Conservation (phyloP, 1,140 invertebrate species). For the Coelopa frigida region DNA sequence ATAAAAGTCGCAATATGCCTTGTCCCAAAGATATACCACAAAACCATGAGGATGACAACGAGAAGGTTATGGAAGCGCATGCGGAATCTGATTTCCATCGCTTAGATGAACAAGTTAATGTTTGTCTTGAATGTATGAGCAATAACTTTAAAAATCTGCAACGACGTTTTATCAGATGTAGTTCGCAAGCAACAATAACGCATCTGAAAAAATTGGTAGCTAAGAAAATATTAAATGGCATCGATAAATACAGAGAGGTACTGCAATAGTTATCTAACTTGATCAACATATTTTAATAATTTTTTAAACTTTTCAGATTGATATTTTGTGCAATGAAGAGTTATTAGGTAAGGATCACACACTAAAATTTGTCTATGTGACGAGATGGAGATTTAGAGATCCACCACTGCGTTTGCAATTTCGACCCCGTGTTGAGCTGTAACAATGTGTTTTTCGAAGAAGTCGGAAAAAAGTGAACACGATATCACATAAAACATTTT, state of each 20-base stretch:
- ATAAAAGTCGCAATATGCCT: constrained; percentile 70
- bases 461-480: not conserved
- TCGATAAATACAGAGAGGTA: constrained; percentile 93
- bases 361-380: constrained; percentile 96
- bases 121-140: constrained; percentile 81
- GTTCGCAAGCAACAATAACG: constrained; percentile 91
- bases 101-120: constrained; percentile 92
- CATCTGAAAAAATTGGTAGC: constrained; percentile 97
- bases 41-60: constrained; percentile 47
- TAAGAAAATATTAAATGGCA: constrained; percentile 84
- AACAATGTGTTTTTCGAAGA: constrained; percentile 8
- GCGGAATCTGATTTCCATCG: constrained; percentile 87
- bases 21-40: constrained; percentile 82
- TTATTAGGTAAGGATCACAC: constrained; percentile 97
- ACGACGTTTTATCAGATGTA: constrained; percentile 85
- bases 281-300: constrained; percentile 1
- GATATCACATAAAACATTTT: not conserved
- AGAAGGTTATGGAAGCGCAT: constrained; percentile 52
- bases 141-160: constrained; percentile 78
- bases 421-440: constrained; percentile 58
- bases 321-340: constrained; percentile 98
- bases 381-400: constrained; percentile 92
- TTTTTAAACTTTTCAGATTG: constrained; percentile 69
- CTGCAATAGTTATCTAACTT: no score
- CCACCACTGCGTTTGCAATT: constrained; percentile 79